Evolutionary conservation across 2,797 vertebrate species (phyloP).

Genomic region (Syngnathus rostellatus): DNA sequence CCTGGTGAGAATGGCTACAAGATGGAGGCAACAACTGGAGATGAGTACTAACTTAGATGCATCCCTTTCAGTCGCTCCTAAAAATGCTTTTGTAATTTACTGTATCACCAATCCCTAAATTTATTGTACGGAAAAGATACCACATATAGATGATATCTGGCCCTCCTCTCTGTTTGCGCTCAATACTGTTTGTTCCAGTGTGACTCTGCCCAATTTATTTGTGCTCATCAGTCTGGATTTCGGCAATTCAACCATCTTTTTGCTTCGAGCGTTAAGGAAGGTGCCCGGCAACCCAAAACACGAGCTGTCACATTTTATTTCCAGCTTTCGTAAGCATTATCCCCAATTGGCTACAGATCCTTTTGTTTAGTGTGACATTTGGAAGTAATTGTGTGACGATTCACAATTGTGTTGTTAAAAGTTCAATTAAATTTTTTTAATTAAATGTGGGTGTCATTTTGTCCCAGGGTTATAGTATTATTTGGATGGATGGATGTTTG

Average conservation of each 20-base stretch:
- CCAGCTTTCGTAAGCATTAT: neutral
- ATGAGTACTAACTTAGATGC: slow-evolving; percentile 63
- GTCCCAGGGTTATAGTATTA: neutral
- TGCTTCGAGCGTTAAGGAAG: neutral
- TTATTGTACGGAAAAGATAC: neutral
- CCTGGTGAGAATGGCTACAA: slow-evolving; percentile 80
- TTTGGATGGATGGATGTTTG: no score
- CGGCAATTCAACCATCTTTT: neutral
- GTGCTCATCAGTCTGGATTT: neutral
- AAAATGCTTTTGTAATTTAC: slow-evolving; percentile 19
- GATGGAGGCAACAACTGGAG: slow-evolving; percentile 68
- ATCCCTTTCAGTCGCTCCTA: slow-evolving; percentile 1
- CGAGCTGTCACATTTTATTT: neutral
- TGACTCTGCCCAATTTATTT: neutral
- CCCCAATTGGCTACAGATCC: neutral
- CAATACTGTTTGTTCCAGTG: neutral
- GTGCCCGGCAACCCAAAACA: neutral
- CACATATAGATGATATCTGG: neutral
- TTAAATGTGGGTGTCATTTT: neutral
- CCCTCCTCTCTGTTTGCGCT: neutral
- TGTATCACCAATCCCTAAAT: slow-evolving; percentile 7
- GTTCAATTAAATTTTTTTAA: slow-evolving; percentile 1
- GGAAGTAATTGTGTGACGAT: neutral
- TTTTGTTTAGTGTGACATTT: slow-evolving; percentile 1
- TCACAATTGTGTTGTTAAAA: neutral